These are phyloP conservation scores for Sinosuthora webbiana DNA, from an alignment of 2,113 vertebrate species.

Conservation along the genomic window DNA sequence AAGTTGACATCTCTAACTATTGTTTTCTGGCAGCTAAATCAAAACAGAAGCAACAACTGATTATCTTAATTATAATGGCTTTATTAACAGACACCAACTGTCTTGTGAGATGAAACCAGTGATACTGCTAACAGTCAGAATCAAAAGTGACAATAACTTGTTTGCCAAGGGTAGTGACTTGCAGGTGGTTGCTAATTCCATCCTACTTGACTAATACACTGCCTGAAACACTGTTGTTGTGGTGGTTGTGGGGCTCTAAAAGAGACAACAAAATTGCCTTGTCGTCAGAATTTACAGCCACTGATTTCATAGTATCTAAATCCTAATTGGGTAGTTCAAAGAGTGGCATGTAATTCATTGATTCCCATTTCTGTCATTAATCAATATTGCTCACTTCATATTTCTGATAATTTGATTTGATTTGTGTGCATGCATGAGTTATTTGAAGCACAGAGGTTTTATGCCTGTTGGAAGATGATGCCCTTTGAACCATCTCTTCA, in stretches of 20 bases:
- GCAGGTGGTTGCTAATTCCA: neutral
- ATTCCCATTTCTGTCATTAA: neutral
- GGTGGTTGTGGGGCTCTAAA: neutral
- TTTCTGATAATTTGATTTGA: neutral
- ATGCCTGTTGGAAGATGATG: neutral
- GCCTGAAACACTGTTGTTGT: neutral
- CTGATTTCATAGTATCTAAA: neutral
- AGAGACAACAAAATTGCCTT: neutral
- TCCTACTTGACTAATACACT: neutral
- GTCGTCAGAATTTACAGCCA: neutral
- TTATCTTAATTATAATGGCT: neutral
- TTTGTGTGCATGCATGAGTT: neutral
- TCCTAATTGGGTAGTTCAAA: neutral
- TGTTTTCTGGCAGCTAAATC: neutral
- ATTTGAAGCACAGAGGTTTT: neutral
- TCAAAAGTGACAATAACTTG: constrained; percentile 17
- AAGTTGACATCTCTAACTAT: neutral
- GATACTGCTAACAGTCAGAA: neutral
- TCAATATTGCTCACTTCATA: neutral
- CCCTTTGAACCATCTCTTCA: neutral
- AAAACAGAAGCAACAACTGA: neutral
- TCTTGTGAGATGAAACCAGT: neutral
- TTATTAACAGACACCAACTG: neutral
- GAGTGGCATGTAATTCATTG: neutral
- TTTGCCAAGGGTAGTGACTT: neutral